Conservation (phyloP, 1,140 invertebrate species). For the Arion vulgaris region DNA sequence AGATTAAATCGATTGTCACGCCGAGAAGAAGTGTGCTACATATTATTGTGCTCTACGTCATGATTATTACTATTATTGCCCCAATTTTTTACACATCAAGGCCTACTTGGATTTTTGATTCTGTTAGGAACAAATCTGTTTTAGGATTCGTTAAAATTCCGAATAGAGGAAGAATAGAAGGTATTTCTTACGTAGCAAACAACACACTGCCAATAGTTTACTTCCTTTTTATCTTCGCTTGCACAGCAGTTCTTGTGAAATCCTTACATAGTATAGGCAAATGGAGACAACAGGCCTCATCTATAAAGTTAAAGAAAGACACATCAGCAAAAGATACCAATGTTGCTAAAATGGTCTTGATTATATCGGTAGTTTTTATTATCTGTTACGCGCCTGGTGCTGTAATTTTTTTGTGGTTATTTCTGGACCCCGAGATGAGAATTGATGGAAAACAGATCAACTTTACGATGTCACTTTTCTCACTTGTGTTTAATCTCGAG, state of each 20-base stretch:
- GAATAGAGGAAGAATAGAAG: background rate
- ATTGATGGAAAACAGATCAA: background rate
- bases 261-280: background rate
- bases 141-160: background rate
- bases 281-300: background rate
- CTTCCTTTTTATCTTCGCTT: background rate
- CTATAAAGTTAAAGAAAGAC: background rate
- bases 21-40: background rate
- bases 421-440: constrained; percentile 2
- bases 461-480: background rate
- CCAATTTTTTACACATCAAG: background rate
- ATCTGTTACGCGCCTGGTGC: background rate
- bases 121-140: background rate
- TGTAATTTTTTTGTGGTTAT: background rate
- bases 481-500: background rate
- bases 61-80: background rate
- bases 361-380: constrained; percentile 15
- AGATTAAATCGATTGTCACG: background rate
- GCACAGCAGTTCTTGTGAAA: background rate
- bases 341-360: background rate
- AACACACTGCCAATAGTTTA: background rate
- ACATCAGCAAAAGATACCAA: background rate
- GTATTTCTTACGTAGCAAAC: background rate
- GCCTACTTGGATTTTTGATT: background rate
- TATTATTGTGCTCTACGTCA: background rate